These are phyloP conservation scores for Brienomyrus brachyistius DNA, from an alignment of 2,113 vertebrate genomes.

Conservation along the genomic window DNA sequence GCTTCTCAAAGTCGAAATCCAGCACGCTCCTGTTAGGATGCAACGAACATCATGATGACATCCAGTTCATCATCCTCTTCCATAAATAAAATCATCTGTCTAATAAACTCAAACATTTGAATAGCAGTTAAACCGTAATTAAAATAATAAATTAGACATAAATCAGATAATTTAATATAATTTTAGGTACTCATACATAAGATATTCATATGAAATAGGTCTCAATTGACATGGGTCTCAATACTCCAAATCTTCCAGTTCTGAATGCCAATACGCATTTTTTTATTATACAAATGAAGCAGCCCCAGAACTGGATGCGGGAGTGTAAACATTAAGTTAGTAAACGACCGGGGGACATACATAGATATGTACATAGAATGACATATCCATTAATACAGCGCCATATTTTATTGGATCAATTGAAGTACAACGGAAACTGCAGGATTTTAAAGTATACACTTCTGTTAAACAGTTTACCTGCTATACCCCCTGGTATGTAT, in stretches of 20 bases:
- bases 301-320: neutral
- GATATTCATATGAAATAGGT: neutral
- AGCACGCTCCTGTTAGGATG: slow-evolving; percentile 75
- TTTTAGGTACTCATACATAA: neutral
- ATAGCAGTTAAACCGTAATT: neutral
- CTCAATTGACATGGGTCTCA: neutral
- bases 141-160: neutral
- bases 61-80: neutral
- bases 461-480: neutral
- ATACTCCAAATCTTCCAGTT: neutral
- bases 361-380: neutral
- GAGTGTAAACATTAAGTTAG: neutral
- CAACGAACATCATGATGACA: neutral
- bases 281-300: neutral
- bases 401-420: neutral
- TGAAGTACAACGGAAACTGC: neutral
- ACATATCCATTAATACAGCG: neutral
- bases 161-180: neutral
- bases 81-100: neutral
- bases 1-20: slow-evolving; percentile 96
- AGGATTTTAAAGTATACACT: neutral
- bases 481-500: neutral
- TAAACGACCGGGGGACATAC: neutral
- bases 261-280: neutral
- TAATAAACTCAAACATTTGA: neutral